Conservation (phyloP, 2,888 invertebrate species). For the Ormia ochracea region DNA sequence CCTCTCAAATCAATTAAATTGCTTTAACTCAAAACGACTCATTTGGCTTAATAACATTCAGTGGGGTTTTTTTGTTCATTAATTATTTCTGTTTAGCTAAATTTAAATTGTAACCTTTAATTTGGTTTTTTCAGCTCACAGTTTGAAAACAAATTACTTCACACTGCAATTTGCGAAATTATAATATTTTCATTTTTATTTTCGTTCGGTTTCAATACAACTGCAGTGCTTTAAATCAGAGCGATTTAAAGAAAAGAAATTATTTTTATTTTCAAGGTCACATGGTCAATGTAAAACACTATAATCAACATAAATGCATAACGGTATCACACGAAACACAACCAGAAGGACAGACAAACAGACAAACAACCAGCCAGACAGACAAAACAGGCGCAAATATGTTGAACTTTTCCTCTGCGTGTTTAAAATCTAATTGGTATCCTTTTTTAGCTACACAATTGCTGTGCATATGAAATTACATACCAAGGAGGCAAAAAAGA, state of each 20-base stretch:
- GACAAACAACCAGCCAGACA: not conserved
- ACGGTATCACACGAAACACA: conserved; percentile 34
- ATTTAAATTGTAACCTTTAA: not conserved
- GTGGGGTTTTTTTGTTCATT: not conserved
- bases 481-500: not conserved
- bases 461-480: conserved; percentile 10
- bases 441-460: conserved; percentile 6
- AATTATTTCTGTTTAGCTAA: not conserved
- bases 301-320: conserved; percentile 62
- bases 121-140: not conserved
- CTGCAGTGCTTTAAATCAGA: conserved; percentile 53
- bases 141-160: conserved; percentile 2
- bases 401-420: conserved; percentile 29
- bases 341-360: not conserved
- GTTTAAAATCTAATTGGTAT: conserved; percentile 41
- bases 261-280: conserved; percentile 57
- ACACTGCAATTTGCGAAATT: conserved; percentile 45
- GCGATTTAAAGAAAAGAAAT: conserved; percentile 26
- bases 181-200: conserved; percentile 1
- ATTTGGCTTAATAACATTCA: too few relatives aligned
- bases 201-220: not conserved
- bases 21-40: too few relatives aligned
- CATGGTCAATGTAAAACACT: conserved; percentile 60
- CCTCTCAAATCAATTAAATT: too few relatives aligned
- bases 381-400: not conserved